Evolutionary conservation across 2,797 vertebrate genomes (phyloP).

Genomic region (Champsocephalus gunnari): DNA sequence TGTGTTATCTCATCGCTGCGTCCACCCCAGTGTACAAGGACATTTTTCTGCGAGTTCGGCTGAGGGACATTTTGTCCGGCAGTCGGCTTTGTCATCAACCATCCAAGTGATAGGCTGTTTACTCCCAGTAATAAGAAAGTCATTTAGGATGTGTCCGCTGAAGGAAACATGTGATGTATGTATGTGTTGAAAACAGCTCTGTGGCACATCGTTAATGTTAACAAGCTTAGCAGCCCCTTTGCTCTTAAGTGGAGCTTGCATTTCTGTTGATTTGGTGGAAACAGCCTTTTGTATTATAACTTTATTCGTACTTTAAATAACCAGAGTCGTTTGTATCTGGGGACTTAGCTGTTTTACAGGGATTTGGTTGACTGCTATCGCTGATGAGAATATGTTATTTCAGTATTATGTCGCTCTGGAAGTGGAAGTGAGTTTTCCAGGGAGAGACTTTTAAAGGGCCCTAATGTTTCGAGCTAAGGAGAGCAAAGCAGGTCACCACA

Average conservation of each 20-base stretch:
- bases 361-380: slow-evolving; percentile 57
- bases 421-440: slow-evolving; percentile 67
- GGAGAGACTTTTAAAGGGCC: slow-evolving; percentile 58
- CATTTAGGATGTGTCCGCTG: slow-evolving; percentile 46
- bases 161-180: slow-evolving; percentile 50
- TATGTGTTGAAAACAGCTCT: slow-evolving; percentile 56
- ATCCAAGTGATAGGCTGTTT: slow-evolving; percentile 36
- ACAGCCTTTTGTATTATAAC: slow-evolving; percentile 14
- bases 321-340: slow-evolving; percentile 19
- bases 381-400: slow-evolving; percentile 68
- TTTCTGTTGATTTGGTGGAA: slow-evolving; percentile 46
- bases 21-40: slow-evolving; percentile 63
- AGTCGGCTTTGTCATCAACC: slow-evolving; percentile 47
- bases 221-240: slow-evolving; percentile 53
- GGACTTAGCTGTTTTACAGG: slow-evolving; percentile 55
- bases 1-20: slow-evolving; percentile 81
- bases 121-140: slow-evolving; percentile 50
- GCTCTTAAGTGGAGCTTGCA: slow-evolving; percentile 29
- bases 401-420: slow-evolving; percentile 60
- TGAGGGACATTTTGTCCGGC: slow-evolving; percentile 65
- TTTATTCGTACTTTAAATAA: slow-evolving; percentile 56
- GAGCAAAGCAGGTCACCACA: slow-evolving; percentile 66
- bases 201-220: slow-evolving; percentile 61
- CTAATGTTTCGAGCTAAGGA: slow-evolving; percentile 41
- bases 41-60: slow-evolving; percentile 69